These are phyloP conservation scores for Drosophila tanythrix DNA, from an alignment of 2,888 invertebrate species.

Conservation along the genomic window DNA sequence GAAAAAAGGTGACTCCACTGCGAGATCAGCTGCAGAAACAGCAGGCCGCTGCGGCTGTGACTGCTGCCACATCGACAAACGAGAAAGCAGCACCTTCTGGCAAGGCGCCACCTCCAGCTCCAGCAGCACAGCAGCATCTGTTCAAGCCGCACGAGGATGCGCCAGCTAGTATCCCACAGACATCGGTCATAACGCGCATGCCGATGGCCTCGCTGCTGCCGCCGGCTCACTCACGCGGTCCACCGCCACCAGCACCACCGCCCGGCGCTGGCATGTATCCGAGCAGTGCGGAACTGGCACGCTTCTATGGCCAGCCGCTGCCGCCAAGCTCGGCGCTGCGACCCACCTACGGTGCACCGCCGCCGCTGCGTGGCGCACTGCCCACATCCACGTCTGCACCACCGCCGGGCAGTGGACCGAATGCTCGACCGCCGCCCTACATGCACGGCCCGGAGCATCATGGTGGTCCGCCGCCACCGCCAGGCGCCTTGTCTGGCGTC, in stretches of 20 bases:
- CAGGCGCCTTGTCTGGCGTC: constrained; percentile 46
- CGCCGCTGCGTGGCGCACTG: constrained; percentile 77
- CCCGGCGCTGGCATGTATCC: constrained; percentile 66
- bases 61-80: constrained; percentile 80
- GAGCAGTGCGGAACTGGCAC: constrained; percentile 66
- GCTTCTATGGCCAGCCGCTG: constrained; percentile 77
- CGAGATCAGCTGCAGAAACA: constrained; percentile 85
- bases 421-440: constrained; percentile 65
- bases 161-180: constrained; percentile 77
- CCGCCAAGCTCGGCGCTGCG: constrained; percentile 71
- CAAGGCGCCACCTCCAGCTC: constrained; percentile 72
- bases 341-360: constrained; percentile 84
- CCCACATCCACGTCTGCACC: constrained; percentile 52
- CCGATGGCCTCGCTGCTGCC: constrained; percentile 76
- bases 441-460: constrained; percentile 70
- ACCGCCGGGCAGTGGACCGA: constrained; percentile 35
- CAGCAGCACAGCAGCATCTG: constrained; percentile 85
- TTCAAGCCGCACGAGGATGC: constrained; percentile 85
- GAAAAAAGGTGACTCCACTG: constrained; percentile 85
- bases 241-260: constrained; percentile 33
- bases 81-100: constrained; percentile 35
- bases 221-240: constrained; percentile 58
- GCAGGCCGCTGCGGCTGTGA: constrained; percentile 86
- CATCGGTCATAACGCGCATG: constrained; percentile 88
- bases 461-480: constrained; percentile 50